Base-by-base conservation (phyloP, 2,888 invertebrate species). In the Dusona sp. region DNA sequence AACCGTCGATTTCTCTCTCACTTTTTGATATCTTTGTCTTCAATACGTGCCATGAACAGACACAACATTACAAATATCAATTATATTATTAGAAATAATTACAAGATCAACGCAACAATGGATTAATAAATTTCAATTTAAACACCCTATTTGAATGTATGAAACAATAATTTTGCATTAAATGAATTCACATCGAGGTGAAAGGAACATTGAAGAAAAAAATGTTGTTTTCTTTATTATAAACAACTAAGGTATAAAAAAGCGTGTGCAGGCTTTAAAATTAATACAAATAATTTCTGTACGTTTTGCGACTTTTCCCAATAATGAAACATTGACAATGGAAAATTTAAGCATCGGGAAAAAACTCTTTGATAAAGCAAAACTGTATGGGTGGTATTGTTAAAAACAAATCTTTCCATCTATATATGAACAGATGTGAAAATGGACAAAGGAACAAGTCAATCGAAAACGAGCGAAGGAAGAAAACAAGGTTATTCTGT, bases 1-100 rank as follows among this genome's bases (percentile, higher is more conserved):
- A 29, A 80, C 84, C 80, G 61, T 25, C 68, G 57, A 65, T 70
- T 51, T 84, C 45, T 73, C 6, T 51, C 36, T 73, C 36, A 36
- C 51, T 33, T 45, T 29, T 48, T 73, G 29, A 29, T 64, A 65
- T 45, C 72, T 87, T 81, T 19, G 36, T 68, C 33, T 48, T 36
- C 57, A 8, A 25, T 57, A 25, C 29, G 9, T 79, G 11, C n/a
- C 3, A 19, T 57, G 22, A 54, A 85, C 72, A 65, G 51, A 67
- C 51, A 33, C 33, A 42, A 22, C 65, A 51, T 48, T 9, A n/a
- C 16, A 51, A 57, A 65, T 33, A 61, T 48, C 70, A 54, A 29
- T 67, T 65, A 25, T 64, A 65, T 61, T 29, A 70, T 61, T 64
- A 25, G 25, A 65, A 33, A 25, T 38, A 38, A 80, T 42, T 13